Conservation (phyloP, 35 echinoderm and acorn worm species). For the Apostichopus californicus region DNA sequence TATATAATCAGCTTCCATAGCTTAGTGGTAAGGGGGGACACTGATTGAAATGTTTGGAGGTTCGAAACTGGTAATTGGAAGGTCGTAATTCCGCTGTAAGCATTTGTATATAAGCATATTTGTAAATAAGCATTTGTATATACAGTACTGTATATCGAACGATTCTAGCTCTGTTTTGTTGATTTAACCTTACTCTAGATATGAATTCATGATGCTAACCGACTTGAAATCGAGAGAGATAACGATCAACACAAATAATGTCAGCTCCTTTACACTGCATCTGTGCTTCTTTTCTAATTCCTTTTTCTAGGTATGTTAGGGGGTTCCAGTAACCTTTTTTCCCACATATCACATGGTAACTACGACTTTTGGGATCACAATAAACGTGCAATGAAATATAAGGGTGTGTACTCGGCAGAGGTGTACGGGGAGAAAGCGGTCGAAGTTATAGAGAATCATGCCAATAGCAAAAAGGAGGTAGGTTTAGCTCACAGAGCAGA, state of each 20-base stretch:
- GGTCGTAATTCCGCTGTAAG: too few species aligned
- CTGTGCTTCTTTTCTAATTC: not conserved
- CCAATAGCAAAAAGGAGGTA: not conserved
- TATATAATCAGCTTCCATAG: too few species aligned
- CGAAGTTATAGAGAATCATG: not conserved
- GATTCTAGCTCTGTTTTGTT: not conserved
- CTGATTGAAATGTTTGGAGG: too few species aligned
- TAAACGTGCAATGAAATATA: not conserved
- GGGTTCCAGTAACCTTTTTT: slow-evolving; percentile 17
- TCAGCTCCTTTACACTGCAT: too few species aligned
- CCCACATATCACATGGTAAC: not conserved
- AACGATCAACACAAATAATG: not conserved
- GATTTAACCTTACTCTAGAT: too few species aligned
- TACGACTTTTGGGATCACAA: slow-evolving; percentile 44
- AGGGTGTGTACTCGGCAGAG: slow-evolving; percentile 13
- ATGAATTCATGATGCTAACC: not conserved
- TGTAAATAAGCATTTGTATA: too few species aligned
- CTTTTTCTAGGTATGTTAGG: slow-evolving; percentile 1
- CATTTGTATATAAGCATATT: too few species aligned
- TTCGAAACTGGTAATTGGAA: too few species aligned
- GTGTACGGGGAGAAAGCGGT: slow-evolving; percentile 21
- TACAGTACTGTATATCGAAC: too few species aligned
- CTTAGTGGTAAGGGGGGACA: too few species aligned
- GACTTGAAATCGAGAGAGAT: not conserved
- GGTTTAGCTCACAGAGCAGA: not conserved